Percentiles rank a stretch among this genome's conserved stretches.
phyloP scores from a whole-genome alignment of 2,113 vertebrate genomes.

The Neodontobutis hainanensis region DNA sequence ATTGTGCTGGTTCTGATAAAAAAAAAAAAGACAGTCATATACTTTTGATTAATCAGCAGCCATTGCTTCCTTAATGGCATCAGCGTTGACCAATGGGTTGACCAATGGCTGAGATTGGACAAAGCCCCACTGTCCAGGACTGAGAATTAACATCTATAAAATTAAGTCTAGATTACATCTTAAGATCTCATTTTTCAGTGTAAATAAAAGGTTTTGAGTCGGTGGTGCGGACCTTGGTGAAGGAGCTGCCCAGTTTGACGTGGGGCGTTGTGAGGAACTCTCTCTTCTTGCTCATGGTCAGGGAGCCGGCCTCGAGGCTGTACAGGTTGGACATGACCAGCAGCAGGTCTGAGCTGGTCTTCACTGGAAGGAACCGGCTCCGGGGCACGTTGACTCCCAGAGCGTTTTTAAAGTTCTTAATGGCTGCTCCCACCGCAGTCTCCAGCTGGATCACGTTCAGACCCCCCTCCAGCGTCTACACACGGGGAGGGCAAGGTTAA shows the following conservation, averaged over 20 bases:
- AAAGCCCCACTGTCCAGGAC: too few relatives aligned
- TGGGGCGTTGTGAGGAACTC: conserved; percentile 94
- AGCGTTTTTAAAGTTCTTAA: conserved; percentile 95
- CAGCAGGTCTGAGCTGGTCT: conserved; percentile 94
- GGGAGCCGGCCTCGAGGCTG: conserved; percentile 92
- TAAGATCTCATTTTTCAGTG: too few relatives aligned
- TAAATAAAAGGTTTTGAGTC: too few relatives aligned
- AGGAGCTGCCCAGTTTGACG: conserved; percentile 96
- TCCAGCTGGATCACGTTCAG: conserved; percentile 97
- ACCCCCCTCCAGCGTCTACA: conserved; percentile 91
- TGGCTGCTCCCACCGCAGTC: conserved; percentile 94
- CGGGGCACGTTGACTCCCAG: conserved; percentile 96
- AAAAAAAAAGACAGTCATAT: too few relatives aligned
- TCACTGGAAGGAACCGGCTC: conserved; percentile 97
- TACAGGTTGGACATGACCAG: conserved; percentile 98
- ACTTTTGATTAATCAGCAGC: too few relatives aligned
- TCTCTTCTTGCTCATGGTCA: conserved; percentile 94
- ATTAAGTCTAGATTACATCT: too few relatives aligned
- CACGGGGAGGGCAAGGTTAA: too few relatives aligned
- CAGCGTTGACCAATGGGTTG: too few relatives aligned
- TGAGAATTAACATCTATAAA: too few relatives aligned
- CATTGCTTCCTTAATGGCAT: too few relatives aligned
- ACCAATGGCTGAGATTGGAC: too few relatives aligned
- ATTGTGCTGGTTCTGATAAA: too few relatives aligned
- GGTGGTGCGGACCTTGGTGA: conserved; percentile 87